Evolutionary conservation across 1,140 invertebrate species (phyloP), one percentile per base, ranked within the genome.

Genomic region (Vollenhovia emeryi): DNA sequence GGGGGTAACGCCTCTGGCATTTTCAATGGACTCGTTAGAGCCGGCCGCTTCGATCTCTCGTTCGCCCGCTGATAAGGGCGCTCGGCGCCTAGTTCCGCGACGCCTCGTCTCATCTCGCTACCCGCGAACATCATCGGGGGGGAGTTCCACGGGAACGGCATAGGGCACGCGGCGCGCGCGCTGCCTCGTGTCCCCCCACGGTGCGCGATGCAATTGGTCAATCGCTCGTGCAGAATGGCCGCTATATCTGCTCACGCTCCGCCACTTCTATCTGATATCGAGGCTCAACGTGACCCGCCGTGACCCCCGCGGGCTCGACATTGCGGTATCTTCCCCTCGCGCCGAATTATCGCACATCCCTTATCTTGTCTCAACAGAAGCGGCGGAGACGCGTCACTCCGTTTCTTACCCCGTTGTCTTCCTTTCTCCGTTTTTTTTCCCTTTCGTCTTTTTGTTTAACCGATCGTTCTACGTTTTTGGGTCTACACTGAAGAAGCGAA

Each of bases 211-310:
- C 52, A 45, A 33, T 66, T 45, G 48, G 30, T 78, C 43, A 85
- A 85, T 78, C 52, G 52, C 45, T 50, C 11, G 40, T 71, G 68
- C 21, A 66, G 50, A 66, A 68, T 75, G 13, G 55, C 15, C 36
- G 52, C 62, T 76, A 83, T 83, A 55, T 86, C 36, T 75, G 24
- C 74, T 86, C 84, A 21, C 66, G 24, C 52, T 75, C 76, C 57
- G 71, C 24, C 59, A 86, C 55, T 87, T 79, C 55, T 68, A 45
- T 27, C 68, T 27, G 50, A 74, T 57, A 75, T 59, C 52, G 71
- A 4, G 36, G 33, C 15, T 27, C 21, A 4, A 50, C 9, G 24
- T 74, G 24, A 50, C 27, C n/a, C 30, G 21, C 30, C 33, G 73
- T 30, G n/a, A n/a, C n/a, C n/a, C 24, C 2, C 71, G 21, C 52